Evolutionary conservation across 2,113 vertebrate genomes (phyloP).

Genomic region (Rhineura floridana): DNA sequence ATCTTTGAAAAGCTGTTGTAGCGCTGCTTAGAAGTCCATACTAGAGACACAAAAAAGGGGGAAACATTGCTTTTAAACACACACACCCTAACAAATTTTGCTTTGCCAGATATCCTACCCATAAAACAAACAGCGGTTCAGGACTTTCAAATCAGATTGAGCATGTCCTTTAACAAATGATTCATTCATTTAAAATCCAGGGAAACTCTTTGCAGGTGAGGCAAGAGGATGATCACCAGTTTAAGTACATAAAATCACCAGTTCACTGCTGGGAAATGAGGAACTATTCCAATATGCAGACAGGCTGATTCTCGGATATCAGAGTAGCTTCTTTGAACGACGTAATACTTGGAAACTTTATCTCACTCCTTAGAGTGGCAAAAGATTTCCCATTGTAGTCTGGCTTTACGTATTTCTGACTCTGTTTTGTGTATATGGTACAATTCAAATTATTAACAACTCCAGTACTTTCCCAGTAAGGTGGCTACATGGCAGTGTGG

Average conservation of each 20-base stretch:
- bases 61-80: neutral
- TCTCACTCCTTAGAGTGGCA: neutral
- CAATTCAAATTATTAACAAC: neutral
- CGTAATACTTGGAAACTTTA: neutral
- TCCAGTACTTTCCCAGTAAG: neutral
- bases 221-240: conserved; percentile 26
- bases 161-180: conserved; percentile 22
- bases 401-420: neutral
- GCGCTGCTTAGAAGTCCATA: neutral
- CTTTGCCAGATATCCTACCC: neutral
- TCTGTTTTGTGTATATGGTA: neutral
- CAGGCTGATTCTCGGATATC: neutral
- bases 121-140: neutral
- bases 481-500: neutral
- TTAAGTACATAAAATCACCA: conserved; percentile 52
- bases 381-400: neutral
- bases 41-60: neutral
- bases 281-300: conserved; percentile 57
- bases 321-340: neutral
- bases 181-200: conserved; percentile 30
- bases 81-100: neutral
- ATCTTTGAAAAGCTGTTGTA: neutral
- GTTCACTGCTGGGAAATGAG: conserved; percentile 67
- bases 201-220: conserved; percentile 32
- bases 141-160: neutral